A percentile compares a stretch with the other conserved stretches of the same genome.
Conservation (phyloP, 2,888 invertebrate species). For the Hydrotaea diabolus region DNA sequence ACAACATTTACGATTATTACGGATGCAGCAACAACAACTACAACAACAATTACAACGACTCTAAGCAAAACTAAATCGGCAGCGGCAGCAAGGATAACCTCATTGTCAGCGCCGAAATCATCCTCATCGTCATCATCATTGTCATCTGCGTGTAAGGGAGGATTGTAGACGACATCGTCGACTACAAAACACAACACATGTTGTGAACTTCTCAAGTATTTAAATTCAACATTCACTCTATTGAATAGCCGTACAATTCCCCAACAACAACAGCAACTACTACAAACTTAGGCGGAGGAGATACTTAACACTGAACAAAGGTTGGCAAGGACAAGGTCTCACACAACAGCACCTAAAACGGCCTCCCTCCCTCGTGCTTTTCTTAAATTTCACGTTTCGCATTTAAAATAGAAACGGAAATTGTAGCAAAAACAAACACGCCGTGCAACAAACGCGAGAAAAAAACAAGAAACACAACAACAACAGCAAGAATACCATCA, state of each 20-base stretch:
- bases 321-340: constrained; percentile 57
- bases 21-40: neutral
- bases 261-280: constrained; percentile 60
- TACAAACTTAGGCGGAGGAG: constrained; percentile 43
- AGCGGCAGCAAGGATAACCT: constrained; percentile 9
- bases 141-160: neutral
- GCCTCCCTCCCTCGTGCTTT: neutral
- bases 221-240: constrained; percentile 27
- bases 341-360: constrained; percentile 6
- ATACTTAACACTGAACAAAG: constrained; percentile 51
- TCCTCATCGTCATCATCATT: neutral
- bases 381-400: neutral
- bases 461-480: constrained; percentile 27
- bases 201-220: constrained; percentile 8
- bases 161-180: neutral
- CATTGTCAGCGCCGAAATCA: neutral
- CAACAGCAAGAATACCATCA: neutral
- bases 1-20: constrained; percentile 7
- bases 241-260: constrained; percentile 33
- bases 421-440: neutral
- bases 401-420: constrained; percentile 24
- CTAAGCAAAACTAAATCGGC: neutral
- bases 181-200: too few species aligned
- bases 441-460: constrained; percentile 30
- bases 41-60: constrained; percentile 26